Conservation (phyloP, 2,797 vertebrate genomes). For the Potorous gilbertii region DNA sequence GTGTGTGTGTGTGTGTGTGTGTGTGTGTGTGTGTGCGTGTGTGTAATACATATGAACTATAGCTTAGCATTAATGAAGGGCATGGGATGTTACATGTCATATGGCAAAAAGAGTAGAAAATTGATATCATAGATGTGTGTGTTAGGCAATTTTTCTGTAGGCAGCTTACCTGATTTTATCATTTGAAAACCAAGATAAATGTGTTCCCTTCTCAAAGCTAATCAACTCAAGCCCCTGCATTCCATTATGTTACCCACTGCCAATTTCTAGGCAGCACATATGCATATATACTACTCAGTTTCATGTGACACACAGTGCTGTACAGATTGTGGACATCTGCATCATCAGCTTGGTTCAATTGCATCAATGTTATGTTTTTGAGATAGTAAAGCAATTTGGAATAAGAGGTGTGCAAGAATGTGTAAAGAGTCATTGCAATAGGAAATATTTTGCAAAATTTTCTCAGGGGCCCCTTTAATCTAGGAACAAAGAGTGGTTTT, state of each 20-base stretch:
- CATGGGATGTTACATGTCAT: conserved; percentile 51
- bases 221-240: not conserved
- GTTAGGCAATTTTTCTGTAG: conserved; percentile 39
- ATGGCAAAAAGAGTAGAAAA: conserved; percentile 70
- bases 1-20: too few species aligned
- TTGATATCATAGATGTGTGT: conserved; percentile 50
- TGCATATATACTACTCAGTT: not conserved
- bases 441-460: conserved; percentile 48
- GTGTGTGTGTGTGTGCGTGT: too few species aligned
- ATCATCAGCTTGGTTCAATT: conserved; percentile 51
- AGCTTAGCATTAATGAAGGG: conserved; percentile 69
- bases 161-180: conserved; percentile 31
- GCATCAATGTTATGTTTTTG: conserved; percentile 12
- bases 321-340: not conserved
- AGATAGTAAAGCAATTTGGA: conserved; percentile 70
- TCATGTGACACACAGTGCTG: not conserved
- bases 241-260: not conserved
- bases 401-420: conserved; percentile 58
- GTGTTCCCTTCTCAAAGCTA: conserved; percentile 4
- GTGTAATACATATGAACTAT: conserved; percentile 78
- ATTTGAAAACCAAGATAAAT: conserved; percentile 5
- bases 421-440: conserved; percentile 62
- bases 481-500: conserved; percentile 56
- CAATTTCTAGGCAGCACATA: not conserved
- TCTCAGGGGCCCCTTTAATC: not conserved